Base-by-base conservation (phyloP, 2,888 invertebrate species). In the Eremobia ochroleuca region DNA sequence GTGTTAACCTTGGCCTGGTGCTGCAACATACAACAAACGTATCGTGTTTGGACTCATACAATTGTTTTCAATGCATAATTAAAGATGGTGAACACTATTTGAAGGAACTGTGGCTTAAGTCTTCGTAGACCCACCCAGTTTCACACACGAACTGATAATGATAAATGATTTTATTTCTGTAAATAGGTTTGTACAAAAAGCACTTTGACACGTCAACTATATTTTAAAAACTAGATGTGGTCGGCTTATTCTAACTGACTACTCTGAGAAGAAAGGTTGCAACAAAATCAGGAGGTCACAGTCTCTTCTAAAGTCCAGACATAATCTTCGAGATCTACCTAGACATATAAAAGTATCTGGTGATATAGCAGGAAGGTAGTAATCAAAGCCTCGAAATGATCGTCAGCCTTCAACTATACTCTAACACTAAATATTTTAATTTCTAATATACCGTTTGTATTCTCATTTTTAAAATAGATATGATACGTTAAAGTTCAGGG, bases 401-500 rank as follows among this genome's bases (percentile, higher is more conserved):
- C 25, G 25, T 49, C 49, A 21, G 49, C 49, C 21, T 49, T 49
- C 49, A 49, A 21, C 25, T 21, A 49, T 49, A 49, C 21, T 18
- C 21, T 43, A 18, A 5, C 5, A 1, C 46, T 5, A 18, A 21
- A 21, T 6, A n/a, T 18, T 46, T 28, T 66, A 21, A 66, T 31
- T 28, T 66, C 66, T 66, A 66, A 43, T 8, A 28, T 28, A 67
- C 21, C 13, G 46, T 67, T 46, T 66, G 31, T 65, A 37, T 65
- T 25, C 8, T 49, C 31, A 25, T 49, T 31, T 25, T 67, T 67
- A 49, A 31, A 18, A 67, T 46, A 25, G 25, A 25, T 31, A 52
- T 21, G 6, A 34, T 49, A 21, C 66, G 49, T 46, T 67, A 31
- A 2, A 49, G 49, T 49, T n/a, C 67, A 21, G 34, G 67, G 46